Conservation (phyloP, 2,797 vertebrate genomes). For the Philypnodon macrostomus region DNA sequence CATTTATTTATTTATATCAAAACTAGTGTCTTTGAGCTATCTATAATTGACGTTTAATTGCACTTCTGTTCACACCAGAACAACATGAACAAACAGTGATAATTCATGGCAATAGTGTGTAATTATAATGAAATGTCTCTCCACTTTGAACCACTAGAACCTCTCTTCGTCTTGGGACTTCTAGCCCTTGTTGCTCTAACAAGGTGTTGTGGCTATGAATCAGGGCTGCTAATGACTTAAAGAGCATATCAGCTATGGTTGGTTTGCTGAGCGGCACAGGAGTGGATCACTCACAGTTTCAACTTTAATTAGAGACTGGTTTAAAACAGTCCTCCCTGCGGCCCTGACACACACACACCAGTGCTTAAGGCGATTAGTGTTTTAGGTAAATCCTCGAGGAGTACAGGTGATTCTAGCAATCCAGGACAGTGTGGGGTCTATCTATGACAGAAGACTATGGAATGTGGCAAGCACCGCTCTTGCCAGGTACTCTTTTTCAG, state of each 20-base stretch:
- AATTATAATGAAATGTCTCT: conserved; percentile 17
- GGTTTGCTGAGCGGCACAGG: conserved; percentile 79
- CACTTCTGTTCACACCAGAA: not conserved
- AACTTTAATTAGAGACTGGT: conserved; percentile 87
- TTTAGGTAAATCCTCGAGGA: conserved; percentile 36
- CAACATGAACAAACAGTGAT: conserved; percentile 7
- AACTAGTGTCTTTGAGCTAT: too few relatives aligned
- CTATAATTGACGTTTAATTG: too few relatives aligned
- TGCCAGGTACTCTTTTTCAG: too few relatives aligned
- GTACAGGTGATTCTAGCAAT: conserved; percentile 35
- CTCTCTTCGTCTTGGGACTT: conserved; percentile 35
- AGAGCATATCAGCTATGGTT: conserved; percentile 92
- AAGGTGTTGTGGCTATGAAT: conserved; percentile 80
- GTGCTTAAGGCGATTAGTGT: conserved; percentile 37
- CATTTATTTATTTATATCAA: too few relatives aligned
- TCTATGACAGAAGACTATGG: conserved; percentile 3
- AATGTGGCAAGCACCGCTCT: too few relatives aligned
- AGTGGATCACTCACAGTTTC: conserved; percentile 79
- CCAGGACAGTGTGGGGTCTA: conserved; percentile 15
- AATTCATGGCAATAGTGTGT: conserved; percentile 5
- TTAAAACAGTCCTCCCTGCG: conserved; percentile 83
- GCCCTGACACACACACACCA: conserved; percentile 68
- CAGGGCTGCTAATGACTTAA: conserved; percentile 90
- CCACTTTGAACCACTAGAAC: conserved; percentile 20
- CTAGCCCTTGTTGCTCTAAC: conserved; percentile 64